phyloP scores from a whole-genome alignment of 1,140 invertebrate species.

The Globodera rostochiensis region DNA sequence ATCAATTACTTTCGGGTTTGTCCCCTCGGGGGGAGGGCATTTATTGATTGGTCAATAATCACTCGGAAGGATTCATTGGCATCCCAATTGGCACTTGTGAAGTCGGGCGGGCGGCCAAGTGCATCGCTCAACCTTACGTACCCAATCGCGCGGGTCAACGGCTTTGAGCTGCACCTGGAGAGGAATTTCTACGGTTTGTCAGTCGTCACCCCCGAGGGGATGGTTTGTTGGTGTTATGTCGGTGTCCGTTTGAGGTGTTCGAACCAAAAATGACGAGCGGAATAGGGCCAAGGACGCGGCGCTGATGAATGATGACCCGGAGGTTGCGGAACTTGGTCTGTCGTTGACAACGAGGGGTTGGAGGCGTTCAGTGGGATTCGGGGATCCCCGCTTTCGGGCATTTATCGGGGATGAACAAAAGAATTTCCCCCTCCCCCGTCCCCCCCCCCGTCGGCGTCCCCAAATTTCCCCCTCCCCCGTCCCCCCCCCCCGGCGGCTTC shows the following conservation, averaged over 20 bases:
- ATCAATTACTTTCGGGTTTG: slow-evolving; percentile 40
- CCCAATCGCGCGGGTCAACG: slow-evolving; percentile 54
- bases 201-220: neutral
- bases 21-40: neutral
- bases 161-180: slow-evolving; percentile 57
- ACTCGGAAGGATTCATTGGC: slow-evolving; percentile 22
- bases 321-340: neutral
- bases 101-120: slow-evolving; percentile 14
- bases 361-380: too few relatives aligned
- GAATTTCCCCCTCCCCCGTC: too few relatives aligned
- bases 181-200: slow-evolving; percentile 57
- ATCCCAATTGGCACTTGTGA: slow-evolving; percentile 13
- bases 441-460: too few relatives aligned
- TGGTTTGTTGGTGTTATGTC: neutral
- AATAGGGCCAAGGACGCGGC: neutral
- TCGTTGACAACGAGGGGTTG: neutral
- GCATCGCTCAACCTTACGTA: slow-evolving; percentile 40
- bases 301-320: neutral
- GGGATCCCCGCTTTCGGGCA: too few relatives aligned
- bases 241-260: neutral
- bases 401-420: too few relatives aligned
- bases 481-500: too few relatives aligned
- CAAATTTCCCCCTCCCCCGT: too few relatives aligned
- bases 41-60: neutral
- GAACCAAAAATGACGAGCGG: neutral